Evolutionary conservation across 2,797 vertebrate genomes (phyloP).

Genomic region (Taenioides sp.): DNA sequence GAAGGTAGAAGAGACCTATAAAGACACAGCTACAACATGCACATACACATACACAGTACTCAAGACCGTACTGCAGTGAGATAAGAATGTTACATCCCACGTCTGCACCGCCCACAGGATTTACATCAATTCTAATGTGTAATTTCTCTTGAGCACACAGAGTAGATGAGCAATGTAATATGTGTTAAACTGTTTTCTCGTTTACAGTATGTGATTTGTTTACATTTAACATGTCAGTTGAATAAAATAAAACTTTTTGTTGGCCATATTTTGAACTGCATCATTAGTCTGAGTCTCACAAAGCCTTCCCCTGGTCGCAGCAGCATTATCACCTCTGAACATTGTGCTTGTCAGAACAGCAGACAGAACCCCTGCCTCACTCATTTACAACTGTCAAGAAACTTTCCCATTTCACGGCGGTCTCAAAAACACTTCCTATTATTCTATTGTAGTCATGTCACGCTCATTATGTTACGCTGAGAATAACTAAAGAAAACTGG

Average conservation of each 20-base stretch:
- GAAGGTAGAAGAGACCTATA: no score
- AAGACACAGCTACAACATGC: no score
- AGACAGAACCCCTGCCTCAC: not conserved
- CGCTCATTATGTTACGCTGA: not conserved
- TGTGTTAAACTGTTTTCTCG: not conserved
- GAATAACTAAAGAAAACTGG: not conserved
- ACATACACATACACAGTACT: no score
- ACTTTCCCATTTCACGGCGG: not conserved
- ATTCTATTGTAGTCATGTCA: not conserved
- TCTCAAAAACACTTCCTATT: not conserved
- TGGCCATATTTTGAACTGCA: not conserved
- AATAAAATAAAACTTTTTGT: not conserved
- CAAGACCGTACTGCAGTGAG: no score
- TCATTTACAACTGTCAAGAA: not conserved
- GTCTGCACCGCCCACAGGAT: no score
- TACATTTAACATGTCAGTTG: not conserved
- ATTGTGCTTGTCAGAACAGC: not conserved
- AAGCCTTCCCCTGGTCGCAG: not conserved
- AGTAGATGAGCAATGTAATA: no score
- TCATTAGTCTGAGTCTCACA: not conserved
- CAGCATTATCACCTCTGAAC: constrained; percentile 1
- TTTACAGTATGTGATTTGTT: not conserved
- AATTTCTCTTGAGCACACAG: no score
- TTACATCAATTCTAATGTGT: no score
- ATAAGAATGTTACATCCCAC: no score